A percentile compares a stretch with the other conserved stretches of the same genome.
phyloP scores from a whole-genome alignment of 2,797 vertebrate species.

The Syncerus caffer region DNA sequence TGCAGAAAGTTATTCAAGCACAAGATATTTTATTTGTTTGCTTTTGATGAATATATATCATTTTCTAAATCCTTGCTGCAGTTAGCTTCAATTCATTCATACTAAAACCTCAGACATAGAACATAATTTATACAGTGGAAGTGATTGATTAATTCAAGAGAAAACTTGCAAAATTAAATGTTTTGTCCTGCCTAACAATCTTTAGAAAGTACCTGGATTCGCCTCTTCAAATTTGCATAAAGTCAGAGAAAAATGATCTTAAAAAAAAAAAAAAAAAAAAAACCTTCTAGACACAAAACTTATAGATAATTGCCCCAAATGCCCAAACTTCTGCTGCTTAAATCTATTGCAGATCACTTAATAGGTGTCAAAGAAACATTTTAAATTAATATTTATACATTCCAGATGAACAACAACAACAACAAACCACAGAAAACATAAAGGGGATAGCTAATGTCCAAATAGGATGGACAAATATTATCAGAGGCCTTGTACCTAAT shows the following conservation, averaged over 20 bases:
- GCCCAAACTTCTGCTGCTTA: slow-evolving; percentile 7
- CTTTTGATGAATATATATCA: slow-evolving; percentile 20
- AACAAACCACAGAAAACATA: not conserved
- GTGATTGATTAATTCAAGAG: slow-evolving; percentile 42
- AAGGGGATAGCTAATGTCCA: not conserved
- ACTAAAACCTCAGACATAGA: slow-evolving; percentile 20
- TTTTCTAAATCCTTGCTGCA: slow-evolving; percentile 17
- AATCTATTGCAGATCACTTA: not conserved
- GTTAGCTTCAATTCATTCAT: slow-evolving; percentile 20
- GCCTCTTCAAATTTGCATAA: slow-evolving; percentile 21
- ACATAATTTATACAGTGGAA: slow-evolving; percentile 34
- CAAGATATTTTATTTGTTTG: slow-evolving; percentile 25
- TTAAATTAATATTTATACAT: not conserved
- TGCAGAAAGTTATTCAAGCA: not conserved
- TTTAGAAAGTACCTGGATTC: not conserved
- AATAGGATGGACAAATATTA: not conserved
- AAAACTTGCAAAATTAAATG: slow-evolving; percentile 33
- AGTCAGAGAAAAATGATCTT: slow-evolving; percentile 40
- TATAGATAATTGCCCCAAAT: slow-evolving; percentile 26
- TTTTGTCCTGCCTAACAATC: slow-evolving; percentile 44
- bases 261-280: not conserved
- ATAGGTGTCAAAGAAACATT: slow-evolving; percentile 22
- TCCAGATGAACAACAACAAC: not conserved
- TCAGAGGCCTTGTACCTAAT: not conserved
- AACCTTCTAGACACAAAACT: not conserved